These are phyloP conservation scores for Apodemia duryi DNA, from an alignment of 2,888 invertebrate species.

Conservation along the genomic window DNA sequence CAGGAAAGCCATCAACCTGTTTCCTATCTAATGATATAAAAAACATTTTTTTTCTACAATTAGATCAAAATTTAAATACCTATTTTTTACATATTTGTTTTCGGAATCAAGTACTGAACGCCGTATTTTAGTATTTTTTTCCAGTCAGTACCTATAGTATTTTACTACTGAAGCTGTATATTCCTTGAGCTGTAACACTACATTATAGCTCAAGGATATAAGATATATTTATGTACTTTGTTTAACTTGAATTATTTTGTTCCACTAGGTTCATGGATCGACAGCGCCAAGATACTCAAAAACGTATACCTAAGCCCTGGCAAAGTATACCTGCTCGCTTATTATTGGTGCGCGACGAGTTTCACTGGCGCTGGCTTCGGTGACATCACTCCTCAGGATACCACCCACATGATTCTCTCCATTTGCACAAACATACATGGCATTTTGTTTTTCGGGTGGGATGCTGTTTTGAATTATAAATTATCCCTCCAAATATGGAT, in stretches of 20 bases:
- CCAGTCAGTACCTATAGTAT: too few relatives aligned
- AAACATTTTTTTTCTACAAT: too few relatives aligned
- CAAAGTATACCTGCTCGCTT: conserved; percentile 62
- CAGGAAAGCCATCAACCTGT: too few relatives aligned
- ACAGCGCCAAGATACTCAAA: conserved; percentile 46
- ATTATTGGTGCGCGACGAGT: conserved; percentile 69
- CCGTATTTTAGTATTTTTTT: too few relatives aligned
- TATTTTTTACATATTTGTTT: too few relatives aligned
- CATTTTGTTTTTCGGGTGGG: conserved; percentile 70
- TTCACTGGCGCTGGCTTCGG: conserved; percentile 73
- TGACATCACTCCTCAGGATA: conserved; percentile 65
- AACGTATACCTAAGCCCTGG: conserved; percentile 46
- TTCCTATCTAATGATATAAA: too few relatives aligned
- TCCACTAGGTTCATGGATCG: conserved; percentile 63
- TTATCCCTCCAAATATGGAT: conserved; percentile 17
- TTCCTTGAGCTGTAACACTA: too few relatives aligned
- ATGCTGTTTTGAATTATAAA: conserved; percentile 29
- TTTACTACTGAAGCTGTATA: too few relatives aligned
- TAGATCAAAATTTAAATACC: too few relatives aligned
- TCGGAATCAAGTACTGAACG: too few relatives aligned
- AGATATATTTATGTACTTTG: too few relatives aligned
- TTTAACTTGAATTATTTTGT: conserved; percentile 14
- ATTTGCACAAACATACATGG: conserved; percentile 66
- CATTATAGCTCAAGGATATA: too few relatives aligned
- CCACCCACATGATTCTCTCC: conserved; percentile 59